Evolutionary conservation across 2,888 invertebrate genomes (phyloP), one percentile per base, ranked within the genome.

Genomic region (Mayetiola destructor): DNA sequence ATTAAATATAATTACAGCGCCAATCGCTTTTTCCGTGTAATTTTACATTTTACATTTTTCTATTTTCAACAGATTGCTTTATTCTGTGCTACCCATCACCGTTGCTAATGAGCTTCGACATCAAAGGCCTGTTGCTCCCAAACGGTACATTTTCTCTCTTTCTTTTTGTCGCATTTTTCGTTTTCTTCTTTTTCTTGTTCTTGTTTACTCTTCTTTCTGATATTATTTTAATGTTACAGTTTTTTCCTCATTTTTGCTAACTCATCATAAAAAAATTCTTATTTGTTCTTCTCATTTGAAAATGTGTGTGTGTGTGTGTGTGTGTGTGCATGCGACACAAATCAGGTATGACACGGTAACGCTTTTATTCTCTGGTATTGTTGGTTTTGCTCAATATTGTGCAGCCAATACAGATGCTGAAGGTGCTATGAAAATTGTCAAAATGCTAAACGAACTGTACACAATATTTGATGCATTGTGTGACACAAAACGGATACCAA

Each of bases 81-180:
- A 95, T 73, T 95, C 95, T 0, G 93, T 95, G 29, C 75, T 95
- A 60, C 95, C 95, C 40, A 85, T 91, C 65, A 88, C 88, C 60
- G 95, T 95, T 52, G 95, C 95, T n/a, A 93, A 85, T 62, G 94
- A 95, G 67, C 77, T 95, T 48, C 82, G 95, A 58, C 94, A 95
- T 71, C 82, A 88, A 62, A 80, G 93, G 39, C 92, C 93, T 1
- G 93, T 95, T 12, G 86, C 90, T 2, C 93, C 95, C 35, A 78
- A 80, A 59, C 81, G 89, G 64, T 94, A 87, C 48, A 27, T n/a
- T 27, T 23, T 3, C 27, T 48, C 4, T 48, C 9, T 48, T 27
- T n/a, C 5, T 27, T 14, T 27, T 27, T 23, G 12, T 27, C 27
- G n/a, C 48, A 16, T 4, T 27, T 27, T 27, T n/a, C 2, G 16